Evolutionary conservation across 1,140 invertebrate genomes (phyloP).

Genomic region (Rhopalosiphum padi): DNA sequence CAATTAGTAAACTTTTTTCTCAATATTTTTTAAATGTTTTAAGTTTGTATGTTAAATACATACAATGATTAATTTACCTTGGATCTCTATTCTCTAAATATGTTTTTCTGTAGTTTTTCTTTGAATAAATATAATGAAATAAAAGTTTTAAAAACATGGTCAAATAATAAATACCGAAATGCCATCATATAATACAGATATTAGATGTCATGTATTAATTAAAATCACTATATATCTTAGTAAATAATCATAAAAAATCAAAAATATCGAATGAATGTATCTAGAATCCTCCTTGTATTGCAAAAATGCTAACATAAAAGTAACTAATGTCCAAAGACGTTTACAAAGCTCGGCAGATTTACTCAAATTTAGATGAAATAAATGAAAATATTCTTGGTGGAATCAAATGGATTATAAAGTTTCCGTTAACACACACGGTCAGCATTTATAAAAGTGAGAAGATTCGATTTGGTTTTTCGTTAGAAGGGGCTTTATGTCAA

Average conservation of each 20-base stretch:
- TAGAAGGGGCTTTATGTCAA: background rate
- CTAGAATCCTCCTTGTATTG: background rate
- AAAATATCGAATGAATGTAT: background rate
- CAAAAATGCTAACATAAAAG: too few species aligned
- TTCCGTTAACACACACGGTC: background rate
- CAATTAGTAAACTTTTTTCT: too few species aligned
- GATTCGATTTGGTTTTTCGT: background rate
- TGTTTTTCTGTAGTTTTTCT: too few species aligned
- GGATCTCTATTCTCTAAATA: background rate
- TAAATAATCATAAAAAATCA: background rate
- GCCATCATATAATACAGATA: background rate
- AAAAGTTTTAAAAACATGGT: background rate
- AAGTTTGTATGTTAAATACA: too few species aligned
- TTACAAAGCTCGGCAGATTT: too few species aligned
- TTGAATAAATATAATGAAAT: too few species aligned
- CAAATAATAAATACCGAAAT: background rate
- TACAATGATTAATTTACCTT: background rate
- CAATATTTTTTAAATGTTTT: background rate
- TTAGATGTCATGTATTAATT: background rate
- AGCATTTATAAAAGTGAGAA: background rate
- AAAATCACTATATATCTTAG: background rate
- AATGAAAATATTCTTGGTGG: background rate
- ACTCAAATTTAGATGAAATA: background rate
- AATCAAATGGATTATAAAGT: background rate
- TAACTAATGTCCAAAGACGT: too few species aligned